Conservation (phyloP, 2,888 invertebrate genomes). For the Stenoptilia bipunctidactyla region DNA sequence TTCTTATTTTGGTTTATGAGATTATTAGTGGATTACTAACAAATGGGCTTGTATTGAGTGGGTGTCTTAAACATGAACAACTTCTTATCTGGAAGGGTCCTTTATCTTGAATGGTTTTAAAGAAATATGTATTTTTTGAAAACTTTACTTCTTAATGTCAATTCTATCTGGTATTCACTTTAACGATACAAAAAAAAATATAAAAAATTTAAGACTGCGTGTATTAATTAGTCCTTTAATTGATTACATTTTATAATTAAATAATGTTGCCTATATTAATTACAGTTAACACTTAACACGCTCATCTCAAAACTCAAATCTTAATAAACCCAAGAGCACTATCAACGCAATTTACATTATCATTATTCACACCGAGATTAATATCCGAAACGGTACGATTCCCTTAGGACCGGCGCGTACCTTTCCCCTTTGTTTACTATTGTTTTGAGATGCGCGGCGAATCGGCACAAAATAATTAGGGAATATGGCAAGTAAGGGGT, state of each 20-base stretch:
- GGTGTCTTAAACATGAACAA: too few relatives aligned
- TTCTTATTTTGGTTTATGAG: conserved; percentile 26
- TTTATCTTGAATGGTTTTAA: too few relatives aligned
- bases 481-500: conserved; percentile 18
- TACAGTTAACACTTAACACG: background rate
- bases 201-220: too few relatives aligned
- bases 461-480: conserved; percentile 41
- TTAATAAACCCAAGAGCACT: conserved; percentile 1
- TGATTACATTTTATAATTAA: too few relatives aligned
- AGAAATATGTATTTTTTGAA: too few relatives aligned
- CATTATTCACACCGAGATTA: background rate
- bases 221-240: too few relatives aligned
- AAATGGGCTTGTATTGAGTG: conserved; percentile 1
- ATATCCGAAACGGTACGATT: background rate
- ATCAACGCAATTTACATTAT: background rate
- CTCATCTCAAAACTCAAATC: background rate
- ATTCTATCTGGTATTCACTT: too few relatives aligned
- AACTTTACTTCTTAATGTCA: too few relatives aligned
- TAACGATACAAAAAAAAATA: too few relatives aligned
- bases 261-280: too few relatives aligned
- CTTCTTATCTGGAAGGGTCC: too few relatives aligned
- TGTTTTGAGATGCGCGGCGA: conserved; percentile 33
- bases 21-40: conserved; percentile 21
- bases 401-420: background rate
- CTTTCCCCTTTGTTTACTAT: conserved; percentile 16